phyloP scores from a whole-genome alignment of 1,140 invertebrate species.

The Pantala flavescens region DNA sequence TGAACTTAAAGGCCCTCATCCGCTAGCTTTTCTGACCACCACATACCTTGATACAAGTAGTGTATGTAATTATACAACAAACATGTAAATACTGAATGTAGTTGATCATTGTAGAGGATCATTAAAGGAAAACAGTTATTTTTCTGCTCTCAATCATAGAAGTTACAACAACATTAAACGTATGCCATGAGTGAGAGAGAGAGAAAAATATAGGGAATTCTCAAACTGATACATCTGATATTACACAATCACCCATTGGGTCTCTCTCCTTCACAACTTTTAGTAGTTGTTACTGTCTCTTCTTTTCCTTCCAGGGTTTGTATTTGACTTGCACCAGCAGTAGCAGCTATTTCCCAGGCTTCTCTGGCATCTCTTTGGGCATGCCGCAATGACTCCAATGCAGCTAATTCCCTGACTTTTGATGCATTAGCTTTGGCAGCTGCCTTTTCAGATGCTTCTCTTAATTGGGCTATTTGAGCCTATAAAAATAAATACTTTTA shows the following conservation, averaged over 20 bases:
- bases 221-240: no score
- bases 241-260: not conserved
- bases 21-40: no score
- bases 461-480: conserved; percentile 65
- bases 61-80: no score
- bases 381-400: conserved; percentile 64
- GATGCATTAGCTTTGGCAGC: conserved; percentile 60
- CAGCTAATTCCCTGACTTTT: conserved; percentile 57
- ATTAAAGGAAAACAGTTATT: no score
- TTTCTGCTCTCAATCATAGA: no score
- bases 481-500: conserved; percentile 25
- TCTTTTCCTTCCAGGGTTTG: conserved; percentile 55
- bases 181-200: no score
- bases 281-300: conserved; percentile 56
- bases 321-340: conserved; percentile 53
- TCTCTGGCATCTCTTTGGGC: conserved; percentile 58
- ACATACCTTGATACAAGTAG: no score
- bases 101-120: no score
- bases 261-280: conserved; percentile 26
- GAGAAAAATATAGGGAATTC: no score
- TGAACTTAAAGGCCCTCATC: no score
- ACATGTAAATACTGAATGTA: no score
- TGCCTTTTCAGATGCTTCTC: conserved; percentile 71
- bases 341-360: conserved; percentile 56
- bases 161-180: no score